phyloP scores from a whole-genome alignment of 2,113 vertebrate genomes.

The Lepus americanus region DNA sequence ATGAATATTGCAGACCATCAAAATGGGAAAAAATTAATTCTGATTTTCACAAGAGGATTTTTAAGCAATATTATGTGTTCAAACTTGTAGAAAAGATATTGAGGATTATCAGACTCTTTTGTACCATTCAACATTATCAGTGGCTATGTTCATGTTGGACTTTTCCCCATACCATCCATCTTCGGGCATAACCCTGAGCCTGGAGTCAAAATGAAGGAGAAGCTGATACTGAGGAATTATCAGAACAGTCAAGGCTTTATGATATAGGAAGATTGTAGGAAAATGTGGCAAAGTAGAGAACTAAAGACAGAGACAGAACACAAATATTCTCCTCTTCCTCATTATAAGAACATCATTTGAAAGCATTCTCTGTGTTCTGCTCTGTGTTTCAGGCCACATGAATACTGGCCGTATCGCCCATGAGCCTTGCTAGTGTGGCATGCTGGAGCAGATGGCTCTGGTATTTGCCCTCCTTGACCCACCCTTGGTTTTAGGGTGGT shows the following conservation, averaged over 20 bases:
- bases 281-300: not conserved
- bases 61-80: not conserved
- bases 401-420: not conserved
- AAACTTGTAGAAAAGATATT: not conserved
- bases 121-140: not conserved
- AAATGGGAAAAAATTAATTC: not conserved
- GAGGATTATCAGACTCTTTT: not conserved
- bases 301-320: not conserved
- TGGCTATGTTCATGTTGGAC: not conserved
- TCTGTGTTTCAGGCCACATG: not conserved
- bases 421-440: not conserved
- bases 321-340: not conserved
- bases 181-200: not conserved
- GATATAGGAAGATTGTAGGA: not conserved
- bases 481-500: not conserved
- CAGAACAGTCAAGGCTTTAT: not conserved
- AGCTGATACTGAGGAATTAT: not conserved
- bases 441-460: not conserved
- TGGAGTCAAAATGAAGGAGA: not conserved
- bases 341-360: not conserved
- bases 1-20: not conserved
- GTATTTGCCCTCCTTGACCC: not conserved
- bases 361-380: not conserved
- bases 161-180: not conserved
- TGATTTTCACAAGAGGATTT: not conserved